phyloP scores from a whole-genome alignment of 2,888 invertebrate genomes.

The Trypoxylon attenuatum region DNA sequence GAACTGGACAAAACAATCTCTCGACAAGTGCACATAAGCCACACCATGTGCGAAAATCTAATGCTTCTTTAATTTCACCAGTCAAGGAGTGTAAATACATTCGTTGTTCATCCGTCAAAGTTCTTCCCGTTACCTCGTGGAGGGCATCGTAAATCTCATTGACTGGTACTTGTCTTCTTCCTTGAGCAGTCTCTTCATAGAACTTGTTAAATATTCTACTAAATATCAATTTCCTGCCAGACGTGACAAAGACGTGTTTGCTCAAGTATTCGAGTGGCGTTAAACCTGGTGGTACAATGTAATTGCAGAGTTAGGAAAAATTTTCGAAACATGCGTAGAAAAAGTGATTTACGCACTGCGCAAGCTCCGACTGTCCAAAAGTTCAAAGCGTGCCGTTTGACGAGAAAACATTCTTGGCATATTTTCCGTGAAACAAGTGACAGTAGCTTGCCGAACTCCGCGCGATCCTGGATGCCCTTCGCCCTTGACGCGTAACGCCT shows the following conservation, averaged over 20 bases:
- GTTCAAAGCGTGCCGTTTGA: constrained; percentile 83
- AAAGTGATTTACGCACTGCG: constrained; percentile 69
- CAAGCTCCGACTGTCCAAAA: constrained; percentile 81
- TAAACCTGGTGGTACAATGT: constrained; percentile 76
- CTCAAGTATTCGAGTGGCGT: constrained; percentile 84
- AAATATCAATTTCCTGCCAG: constrained; percentile 64
- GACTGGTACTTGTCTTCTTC: constrained; percentile 53
- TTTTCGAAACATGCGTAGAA: constrained; percentile 1
- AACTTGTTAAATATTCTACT: constrained; percentile 61
- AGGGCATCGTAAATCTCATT: constrained; percentile 68
- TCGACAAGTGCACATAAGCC: constrained; percentile 87
- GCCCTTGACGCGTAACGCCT: constrained; percentile 79
- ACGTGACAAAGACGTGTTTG: constrained; percentile 77
- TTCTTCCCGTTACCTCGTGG: constrained; percentile 80
- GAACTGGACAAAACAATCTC: constrained; percentile 80
- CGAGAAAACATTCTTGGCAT: constrained; percentile 86
- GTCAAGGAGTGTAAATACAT: constrained; percentile 75
- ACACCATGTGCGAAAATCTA: constrained; percentile 86
- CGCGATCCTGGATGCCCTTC: constrained; percentile 68
- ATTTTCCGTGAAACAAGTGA: constrained; percentile 56
- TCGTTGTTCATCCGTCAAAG: constrained; percentile 76
- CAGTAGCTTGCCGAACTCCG: constrained; percentile 50
- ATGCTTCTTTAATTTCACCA: constrained; percentile 73
- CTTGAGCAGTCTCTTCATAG: constrained; percentile 62
- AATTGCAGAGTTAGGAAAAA: background rate